Evolutionary conservation across 2,797 vertebrate species (phyloP).

Genomic region (Hephaestus fuliginosus): DNA sequence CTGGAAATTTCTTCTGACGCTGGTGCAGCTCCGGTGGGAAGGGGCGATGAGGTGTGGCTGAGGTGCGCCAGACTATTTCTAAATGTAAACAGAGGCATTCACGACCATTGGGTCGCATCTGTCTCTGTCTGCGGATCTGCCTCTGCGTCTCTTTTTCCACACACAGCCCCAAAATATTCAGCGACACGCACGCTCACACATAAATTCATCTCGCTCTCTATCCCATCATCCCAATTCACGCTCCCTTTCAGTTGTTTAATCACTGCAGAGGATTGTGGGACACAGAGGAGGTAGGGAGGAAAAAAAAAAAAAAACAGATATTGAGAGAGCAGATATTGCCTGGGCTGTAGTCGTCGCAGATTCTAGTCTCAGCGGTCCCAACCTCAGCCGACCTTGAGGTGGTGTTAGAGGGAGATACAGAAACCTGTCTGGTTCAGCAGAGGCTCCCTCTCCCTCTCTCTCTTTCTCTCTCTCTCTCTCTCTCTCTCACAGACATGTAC

Average conservation of each 20-base stretch:
- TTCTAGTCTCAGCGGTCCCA: conserved; percentile 33
- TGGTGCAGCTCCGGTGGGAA: conserved; percentile 20
- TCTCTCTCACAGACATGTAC: neutral
- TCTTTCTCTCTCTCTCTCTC: neutral
- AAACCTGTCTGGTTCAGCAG: conserved; percentile 33
- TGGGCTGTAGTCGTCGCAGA: conserved; percentile 41
- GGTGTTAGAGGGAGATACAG: conserved; percentile 42
- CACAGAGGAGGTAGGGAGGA: conserved; percentile 39
- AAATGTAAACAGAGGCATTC: conserved; percentile 72
- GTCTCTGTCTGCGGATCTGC: conserved; percentile 58
- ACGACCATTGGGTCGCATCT: conserved; percentile 52
- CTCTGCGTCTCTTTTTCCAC: conserved; percentile 32
- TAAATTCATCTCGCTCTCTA: conserved; percentile 62
- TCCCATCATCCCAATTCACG: conserved; percentile 73
- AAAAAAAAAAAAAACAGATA: conserved; percentile 27
- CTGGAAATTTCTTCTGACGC: conserved; percentile 19
- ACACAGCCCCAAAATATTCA: conserved; percentile 60
- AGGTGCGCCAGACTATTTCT: conserved; percentile 56
- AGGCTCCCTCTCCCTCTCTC: neutral
- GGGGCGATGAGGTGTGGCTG: conserved; percentile 60
- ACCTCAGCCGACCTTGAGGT: conserved; percentile 61
- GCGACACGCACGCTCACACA: conserved; percentile 53
- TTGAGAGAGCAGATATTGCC: conserved; percentile 57
- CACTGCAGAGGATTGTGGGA: conserved; percentile 71
- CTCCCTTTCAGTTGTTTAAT: conserved; percentile 76